A percentile compares a stretch with the other conserved stretches of the same genome.
phyloP scores from a whole-genome alignment of 2,113 vertebrate genomes.

The Sialia sialis region DNA sequence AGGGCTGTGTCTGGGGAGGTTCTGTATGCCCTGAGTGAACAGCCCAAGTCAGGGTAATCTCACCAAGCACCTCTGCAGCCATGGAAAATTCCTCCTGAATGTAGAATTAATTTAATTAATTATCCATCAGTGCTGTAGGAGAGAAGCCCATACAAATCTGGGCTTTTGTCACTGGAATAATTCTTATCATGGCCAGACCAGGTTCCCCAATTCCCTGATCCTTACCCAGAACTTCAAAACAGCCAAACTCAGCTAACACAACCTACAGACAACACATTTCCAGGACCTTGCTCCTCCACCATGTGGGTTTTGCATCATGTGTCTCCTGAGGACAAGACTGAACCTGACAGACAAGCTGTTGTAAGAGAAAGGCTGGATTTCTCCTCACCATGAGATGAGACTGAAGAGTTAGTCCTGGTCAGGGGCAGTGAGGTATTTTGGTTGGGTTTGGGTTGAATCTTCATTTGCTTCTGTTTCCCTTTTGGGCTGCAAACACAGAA shows the following conservation, averaged over 20 bases:
- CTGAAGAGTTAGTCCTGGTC: conserved; percentile 79
- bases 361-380: not conserved
- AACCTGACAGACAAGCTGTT: not conserved
- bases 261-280: not conserved
- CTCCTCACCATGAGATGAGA: conserved; percentile 81
- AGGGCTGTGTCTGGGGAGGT: not conserved
- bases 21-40: not conserved
- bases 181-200: not conserved
- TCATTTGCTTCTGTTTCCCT: conserved; percentile 88
- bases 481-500: conserved; percentile 78
- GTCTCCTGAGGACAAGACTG: not conserved
- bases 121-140: not conserved
- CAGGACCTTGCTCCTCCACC: not conserved
- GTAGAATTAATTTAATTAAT: not conserved
- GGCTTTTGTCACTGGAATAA: not conserved
- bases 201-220: not conserved
- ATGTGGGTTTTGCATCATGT: accelerated
- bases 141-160: not conserved
- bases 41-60: not conserved
- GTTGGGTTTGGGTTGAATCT: conserved; percentile 78
- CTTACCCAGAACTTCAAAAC: not conserved
- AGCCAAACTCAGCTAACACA: not conserved
- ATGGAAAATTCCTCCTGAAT: not conserved
- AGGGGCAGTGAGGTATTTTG: conserved; percentile 82
- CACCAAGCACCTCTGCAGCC: not conserved